phyloP scores from a whole-genome alignment of 2,113 vertebrate species.

The Meriones unguiculatus region DNA sequence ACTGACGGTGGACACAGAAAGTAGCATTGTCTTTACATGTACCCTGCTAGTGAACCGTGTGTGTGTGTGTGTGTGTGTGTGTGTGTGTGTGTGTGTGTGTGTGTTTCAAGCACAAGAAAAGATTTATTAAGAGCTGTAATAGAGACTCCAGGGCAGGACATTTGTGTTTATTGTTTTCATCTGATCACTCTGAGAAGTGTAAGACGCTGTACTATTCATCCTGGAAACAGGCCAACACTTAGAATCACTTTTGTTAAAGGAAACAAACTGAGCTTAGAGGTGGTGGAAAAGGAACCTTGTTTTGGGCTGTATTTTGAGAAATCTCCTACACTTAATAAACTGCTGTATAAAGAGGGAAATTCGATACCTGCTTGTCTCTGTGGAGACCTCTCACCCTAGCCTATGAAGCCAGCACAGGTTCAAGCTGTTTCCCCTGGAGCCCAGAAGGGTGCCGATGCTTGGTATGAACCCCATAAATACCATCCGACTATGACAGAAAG shows the following conservation, averaged over 20 bases:
- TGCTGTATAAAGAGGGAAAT: not conserved
- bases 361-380: not conserved
- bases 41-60: conserved; percentile 44
- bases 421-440: not conserved
- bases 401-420: not conserved
- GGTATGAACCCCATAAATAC: not conserved
- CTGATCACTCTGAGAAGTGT: not conserved
- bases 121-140: not conserved
- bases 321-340: not conserved
- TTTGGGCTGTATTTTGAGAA: conserved; percentile 47
- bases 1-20: conserved; percentile 75
- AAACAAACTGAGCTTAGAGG: conserved; percentile 44
- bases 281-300: not conserved
- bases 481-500: not conserved
- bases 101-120: not conserved
- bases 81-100: not conserved
- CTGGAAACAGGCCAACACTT: conserved; percentile 23
- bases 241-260: conserved; percentile 50
- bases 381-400: not conserved
- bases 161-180: conserved; percentile 21
- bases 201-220: conserved; percentile 22
- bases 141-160: not conserved
- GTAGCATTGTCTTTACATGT: conserved; percentile 69
- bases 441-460: no score
- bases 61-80: not conserved